Evolutionary conservation across 1,140 invertebrate species (phyloP), one percentile per base, ranked within the genome.

Genomic region (Hydropsyche tenuis): DNA sequence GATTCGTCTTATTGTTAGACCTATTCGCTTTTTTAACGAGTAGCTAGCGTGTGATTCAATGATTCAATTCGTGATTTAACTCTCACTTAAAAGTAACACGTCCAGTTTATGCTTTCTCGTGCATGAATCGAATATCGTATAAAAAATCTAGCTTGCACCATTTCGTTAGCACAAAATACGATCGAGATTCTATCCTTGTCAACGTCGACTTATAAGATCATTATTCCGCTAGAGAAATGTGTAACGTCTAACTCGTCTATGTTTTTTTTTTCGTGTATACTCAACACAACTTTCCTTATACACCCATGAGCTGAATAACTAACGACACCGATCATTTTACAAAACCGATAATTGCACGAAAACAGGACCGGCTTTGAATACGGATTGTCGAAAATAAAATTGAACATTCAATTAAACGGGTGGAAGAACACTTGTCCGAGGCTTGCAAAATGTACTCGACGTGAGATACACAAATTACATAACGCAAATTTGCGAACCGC

Each of bases 101-200:
- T 53, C 16, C 48, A 53, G n/a, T 20, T 53, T 53, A 53, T 22
- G n/a, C 56, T 60, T 60, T 60, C 56, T 22, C 56, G 56, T 20
- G 23, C 20, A 53, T 22, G n/a, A 4, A 9, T 16, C 51, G 51
- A 53, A 53, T 53, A 18, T 18, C n/a, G 51, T 20, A 20, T 20
- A 60, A 60, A 60, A 27, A 60, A 25, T 25, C 23, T 53, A 53
- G 14, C 20, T 53, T 60, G 22, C 22, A 20, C 22, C 56, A 60
- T 23, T 25, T 60, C 23, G 22, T 16, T 20, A 53, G 51, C 7
- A 20, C n/a, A 18, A 53, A 53, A 53, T 20, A 53, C 51, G 56
- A 60, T 60, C 56, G 25, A 60, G 56, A 60, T 60, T 60, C 56
- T 22, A 20, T 25, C 23, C 22, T 60, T 60, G 56, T 60, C 56